Percentiles rank a stretch among this genome's conserved stretches.
phyloP scores from a whole-genome alignment of 2,888 invertebrate genomes.

The Macrosiphum euphorbiae region DNA sequence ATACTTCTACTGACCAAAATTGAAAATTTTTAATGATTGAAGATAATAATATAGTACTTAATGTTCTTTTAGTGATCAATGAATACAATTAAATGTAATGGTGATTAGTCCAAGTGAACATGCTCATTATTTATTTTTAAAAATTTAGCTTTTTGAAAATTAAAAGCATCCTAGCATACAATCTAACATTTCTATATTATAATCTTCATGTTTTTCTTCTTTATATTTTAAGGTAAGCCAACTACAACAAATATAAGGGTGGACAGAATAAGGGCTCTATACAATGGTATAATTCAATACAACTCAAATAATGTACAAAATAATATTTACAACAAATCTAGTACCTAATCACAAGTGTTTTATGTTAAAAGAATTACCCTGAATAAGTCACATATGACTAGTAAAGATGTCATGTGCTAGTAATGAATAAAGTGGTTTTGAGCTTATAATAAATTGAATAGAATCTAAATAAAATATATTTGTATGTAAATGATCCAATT shows the following conservation, averaged over 20 bases:
- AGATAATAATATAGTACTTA: too few species aligned
- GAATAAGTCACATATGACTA: neutral
- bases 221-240: neutral
- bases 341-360: neutral
- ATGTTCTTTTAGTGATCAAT: too few species aligned
- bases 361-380: neutral
- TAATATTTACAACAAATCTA: neutral
- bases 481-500: constrained; percentile 14
- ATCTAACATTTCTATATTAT: too few species aligned
- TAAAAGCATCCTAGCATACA: too few species aligned
- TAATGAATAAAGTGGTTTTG: neutral
- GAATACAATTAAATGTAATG: too few species aligned
- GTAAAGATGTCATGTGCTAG: neutral
- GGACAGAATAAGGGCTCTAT: neutral
- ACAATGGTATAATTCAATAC: neutral
- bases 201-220: neutral
- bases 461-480: neutral
- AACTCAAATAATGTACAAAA: neutral
- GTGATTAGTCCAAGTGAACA: too few species aligned
- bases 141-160: too few species aligned
- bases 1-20: too few species aligned
- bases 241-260: neutral
- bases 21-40: too few species aligned
- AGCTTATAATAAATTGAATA: neutral
- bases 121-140: too few species aligned